Base-by-base conservation (phyloP, 1,140 invertebrate genomes). In the Trachymyrmex cornetzi region DNA sequence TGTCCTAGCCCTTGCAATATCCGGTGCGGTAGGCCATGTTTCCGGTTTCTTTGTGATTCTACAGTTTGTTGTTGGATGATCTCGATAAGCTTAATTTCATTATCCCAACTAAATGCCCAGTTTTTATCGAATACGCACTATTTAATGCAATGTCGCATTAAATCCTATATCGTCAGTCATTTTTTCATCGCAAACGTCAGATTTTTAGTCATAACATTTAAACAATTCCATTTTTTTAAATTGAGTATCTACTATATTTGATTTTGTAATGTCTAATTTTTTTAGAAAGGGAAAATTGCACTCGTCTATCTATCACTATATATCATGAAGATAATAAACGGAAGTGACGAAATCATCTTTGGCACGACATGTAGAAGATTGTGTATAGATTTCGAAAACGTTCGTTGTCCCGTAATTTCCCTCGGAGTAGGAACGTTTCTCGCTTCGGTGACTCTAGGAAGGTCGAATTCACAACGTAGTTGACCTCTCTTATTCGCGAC, bases 1-100 rank as follows among this genome's bases (percentile, higher is more conserved):
- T 91, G 90, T 93, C 85, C 81, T 61, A 66, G 22, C 88, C 89
- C 91, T 92, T 89, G 93, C 90, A 93, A 94, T 91, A 94, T 94
- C 93, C 92, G 91, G 88, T 84, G 88, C 92, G 88, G 59, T 88
- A 90, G 91, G 87, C 92, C 93, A 91, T 94, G 79, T 87, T 94
- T 94, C 94, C 93, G 92, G 92, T 91, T 94, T 92, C 91, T 89
- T 93, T 93, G 72, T 86, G 2, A 61, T 34, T 84, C 55, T 7
- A 34, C 80, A 34, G 14, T 22, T 24, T 30, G 30, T 74, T 79
- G 67, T 48, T 48, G 12, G 77, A 64, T 74, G 48, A 87, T 77
- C 74, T 44, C n/a, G 72, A 72, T 88, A 57, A 63, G 87, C 27
- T 61, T 30, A 16, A 64, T 63, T 30, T 48, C 3, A 4, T 57